Evolutionary conservation across 2,113 vertebrate genomes (phyloP), one percentile per base, ranked within the genome.

Genomic region (Sardina pilchardus): DNA sequence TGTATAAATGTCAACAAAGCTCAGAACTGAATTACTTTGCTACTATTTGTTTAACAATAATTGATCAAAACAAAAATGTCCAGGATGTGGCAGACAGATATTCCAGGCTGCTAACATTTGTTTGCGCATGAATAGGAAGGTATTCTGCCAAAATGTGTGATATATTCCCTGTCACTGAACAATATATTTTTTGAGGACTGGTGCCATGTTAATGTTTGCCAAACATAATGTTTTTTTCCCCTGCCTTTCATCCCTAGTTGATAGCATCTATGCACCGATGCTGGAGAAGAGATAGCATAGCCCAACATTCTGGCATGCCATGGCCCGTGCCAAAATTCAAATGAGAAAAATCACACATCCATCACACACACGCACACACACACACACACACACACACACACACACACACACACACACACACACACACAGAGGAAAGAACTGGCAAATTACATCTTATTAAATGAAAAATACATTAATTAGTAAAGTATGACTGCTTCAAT

Each of bases 401-500:
- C 82, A 87, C 82, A 87, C 82, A 85, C 82, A 87, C 84, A 85
- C 78, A 82, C 71, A 81, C 34, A 85, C 21, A 83, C 81, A 80
- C 36, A 83, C 59, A 63, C 59, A 63, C 59, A 47, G 53, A 12
- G 30, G 26, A 63, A n/a, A 8, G 1, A 78, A 78, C 71, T 39
- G 71, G 71, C 71, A 78, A 78, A 78, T 78, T 14, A 78, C 45
- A 81, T 87, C 45, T 81, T 84, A 88, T 81, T 48, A 78, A 71
- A 90, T 71, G 81, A 87, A 63, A 87, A 88, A 82, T 71, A 81
- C 84, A 88, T 88, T 90, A 91, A 91, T 88, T 92, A 90, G 89
- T 88, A 89, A 92, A 93, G 92, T 88, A 93, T 90, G 88, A 86
- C 87, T 78, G 63, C 85, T 92, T 89, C 90, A 92, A 92, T 94